phyloP scores from a whole-genome alignment of 1,140 invertebrate genomes.

The Platyura marginata region DNA sequence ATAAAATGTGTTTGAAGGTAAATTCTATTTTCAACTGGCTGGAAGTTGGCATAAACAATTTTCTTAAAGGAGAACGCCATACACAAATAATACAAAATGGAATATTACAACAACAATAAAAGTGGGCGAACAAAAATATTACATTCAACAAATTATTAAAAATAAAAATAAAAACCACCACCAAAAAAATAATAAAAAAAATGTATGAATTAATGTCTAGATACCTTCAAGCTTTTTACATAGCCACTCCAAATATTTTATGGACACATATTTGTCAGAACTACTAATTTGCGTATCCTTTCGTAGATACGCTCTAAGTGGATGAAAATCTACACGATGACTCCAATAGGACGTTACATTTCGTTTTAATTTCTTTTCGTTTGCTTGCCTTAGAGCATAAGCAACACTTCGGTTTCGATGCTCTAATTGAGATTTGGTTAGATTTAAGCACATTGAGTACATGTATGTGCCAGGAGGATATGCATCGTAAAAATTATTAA shows the following conservation, averaged over 20 bases:
- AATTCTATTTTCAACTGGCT: no score
- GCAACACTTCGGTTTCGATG: not conserved
- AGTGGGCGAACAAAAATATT: not conserved
- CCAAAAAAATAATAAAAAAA: not conserved
- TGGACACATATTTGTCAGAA: not conserved
- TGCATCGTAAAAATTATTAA: no score
- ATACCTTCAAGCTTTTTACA: not conserved
- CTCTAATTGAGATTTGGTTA: not conserved
- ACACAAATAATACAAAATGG: not conserved
- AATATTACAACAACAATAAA: not conserved
- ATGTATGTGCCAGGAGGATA: not conserved
- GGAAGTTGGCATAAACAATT: no score
- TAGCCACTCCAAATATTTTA: not conserved
- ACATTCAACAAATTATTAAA: not conserved
- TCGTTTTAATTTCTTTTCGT: no score
- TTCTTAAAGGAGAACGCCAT: no score
- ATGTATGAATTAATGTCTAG: no score
- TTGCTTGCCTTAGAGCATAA: no score
- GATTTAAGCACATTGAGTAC: not conserved
- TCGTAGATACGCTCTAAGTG: not conserved
- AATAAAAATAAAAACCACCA: not conserved
- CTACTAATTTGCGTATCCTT: no score
- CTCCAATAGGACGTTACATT: not conserved
- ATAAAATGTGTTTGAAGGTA: no score
- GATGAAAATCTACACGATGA: not conserved